Percentiles rank a stretch among this genome's conserved stretches.
phyloP scores from a whole-genome alignment of 2,797 vertebrate genomes.

The Garrulus glandarius region DNA sequence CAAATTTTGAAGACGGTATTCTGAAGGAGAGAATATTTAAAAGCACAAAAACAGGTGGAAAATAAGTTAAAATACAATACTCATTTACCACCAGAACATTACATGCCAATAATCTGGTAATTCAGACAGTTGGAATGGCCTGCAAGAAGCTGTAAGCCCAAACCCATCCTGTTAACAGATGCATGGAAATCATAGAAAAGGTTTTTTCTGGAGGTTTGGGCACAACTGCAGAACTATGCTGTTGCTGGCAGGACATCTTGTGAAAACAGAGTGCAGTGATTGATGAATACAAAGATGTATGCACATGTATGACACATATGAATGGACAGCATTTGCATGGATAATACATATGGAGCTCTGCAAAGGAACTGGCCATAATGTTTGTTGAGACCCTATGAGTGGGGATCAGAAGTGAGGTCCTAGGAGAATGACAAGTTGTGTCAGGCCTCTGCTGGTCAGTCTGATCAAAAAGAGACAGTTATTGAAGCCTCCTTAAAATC shows the following conservation, averaged over 20 bases:
- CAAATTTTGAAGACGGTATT: neutral
- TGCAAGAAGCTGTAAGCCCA: neutral
- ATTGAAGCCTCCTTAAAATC: neutral
- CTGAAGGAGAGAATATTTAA: neutral
- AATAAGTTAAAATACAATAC: neutral
- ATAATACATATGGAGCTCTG: accelerated
- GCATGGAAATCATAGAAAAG: neutral
- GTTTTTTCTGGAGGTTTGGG: neutral
- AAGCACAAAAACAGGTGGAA: neutral
- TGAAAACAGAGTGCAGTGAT: neutral
- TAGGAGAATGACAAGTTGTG: accelerated
- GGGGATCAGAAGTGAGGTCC: neutral
- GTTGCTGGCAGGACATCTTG: neutral
- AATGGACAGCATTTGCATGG: neutral
- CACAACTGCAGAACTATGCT: neutral
- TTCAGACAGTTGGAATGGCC: neutral
- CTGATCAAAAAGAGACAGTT: neutral
- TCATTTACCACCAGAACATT: neutral
- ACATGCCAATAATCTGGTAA: neutral
- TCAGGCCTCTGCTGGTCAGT: neutral
- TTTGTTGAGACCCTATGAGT: neutral
- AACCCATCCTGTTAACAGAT: neutral
- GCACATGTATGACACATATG: accelerated
- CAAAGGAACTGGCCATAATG: neutral
- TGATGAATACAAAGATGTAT: neutral